Conservation (phyloP, 2,797 vertebrate genomes). For the Anas flavirostris region DNA sequence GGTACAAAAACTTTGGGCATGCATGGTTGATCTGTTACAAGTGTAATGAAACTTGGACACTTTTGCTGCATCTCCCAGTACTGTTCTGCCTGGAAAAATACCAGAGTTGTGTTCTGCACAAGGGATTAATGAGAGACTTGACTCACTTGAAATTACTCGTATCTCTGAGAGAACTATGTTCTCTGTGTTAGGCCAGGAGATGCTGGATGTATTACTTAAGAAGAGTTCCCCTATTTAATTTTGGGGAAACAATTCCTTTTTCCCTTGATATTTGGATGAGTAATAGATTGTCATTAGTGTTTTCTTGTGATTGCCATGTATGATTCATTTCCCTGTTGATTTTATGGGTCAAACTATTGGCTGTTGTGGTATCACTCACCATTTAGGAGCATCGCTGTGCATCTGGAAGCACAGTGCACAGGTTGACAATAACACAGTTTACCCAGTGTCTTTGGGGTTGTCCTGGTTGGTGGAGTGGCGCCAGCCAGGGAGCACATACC, state of each 20-base stretch:
- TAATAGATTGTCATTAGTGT: background rate
- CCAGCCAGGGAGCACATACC: background rate
- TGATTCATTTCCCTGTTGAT: background rate
- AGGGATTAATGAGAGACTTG: background rate
- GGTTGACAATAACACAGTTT: background rate
- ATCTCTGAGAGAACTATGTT: background rate
- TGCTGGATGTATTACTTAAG: background rate
- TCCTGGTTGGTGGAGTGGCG: background rate
- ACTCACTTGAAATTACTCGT: background rate
- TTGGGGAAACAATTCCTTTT: background rate
- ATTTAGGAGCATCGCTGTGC: background rate
- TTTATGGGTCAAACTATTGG: background rate
- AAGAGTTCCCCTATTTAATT: background rate
- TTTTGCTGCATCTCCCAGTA: background rate
- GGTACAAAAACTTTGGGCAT: background rate
- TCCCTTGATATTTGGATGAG: background rate
- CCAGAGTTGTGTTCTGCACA: background rate
- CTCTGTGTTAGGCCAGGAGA: background rate
- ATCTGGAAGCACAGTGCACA: background rate
- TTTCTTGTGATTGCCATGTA: background rate
- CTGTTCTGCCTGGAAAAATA: background rate
- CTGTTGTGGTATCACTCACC: background rate
- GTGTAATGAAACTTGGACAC: background rate
- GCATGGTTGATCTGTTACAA: background rate
- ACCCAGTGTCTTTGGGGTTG: background rate